phyloP scores from a whole-genome alignment of 2,888 invertebrate species.

The Hypolimnas misippus region DNA sequence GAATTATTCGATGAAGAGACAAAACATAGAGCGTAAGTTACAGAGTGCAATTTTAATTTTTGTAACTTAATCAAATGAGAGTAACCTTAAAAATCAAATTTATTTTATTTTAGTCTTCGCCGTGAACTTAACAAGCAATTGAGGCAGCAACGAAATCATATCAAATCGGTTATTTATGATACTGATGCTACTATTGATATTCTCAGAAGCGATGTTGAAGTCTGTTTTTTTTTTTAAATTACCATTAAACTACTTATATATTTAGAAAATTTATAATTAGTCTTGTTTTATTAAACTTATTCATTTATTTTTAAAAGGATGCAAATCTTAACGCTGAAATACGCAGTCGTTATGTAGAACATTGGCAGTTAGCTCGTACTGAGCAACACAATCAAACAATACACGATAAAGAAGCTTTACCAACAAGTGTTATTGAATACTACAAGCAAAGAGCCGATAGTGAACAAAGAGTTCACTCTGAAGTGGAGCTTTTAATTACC shows the following conservation, averaged over 20 bases:
- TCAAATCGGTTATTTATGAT: conserved; percentile 62
- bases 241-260: background rate
- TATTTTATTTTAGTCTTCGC: conserved; percentile 47
- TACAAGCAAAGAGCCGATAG: conserved; percentile 59
- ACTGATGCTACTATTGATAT: conserved; percentile 55
- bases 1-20: conserved; percentile 53
- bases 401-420: conserved; percentile 49
- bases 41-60: background rate
- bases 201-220: conserved; percentile 60
- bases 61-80: background rate
- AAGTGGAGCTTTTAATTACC: conserved; percentile 63
- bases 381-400: conserved; percentile 63
- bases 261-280: background rate
- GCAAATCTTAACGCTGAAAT: conserved; percentile 53
- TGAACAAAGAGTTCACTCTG: conserved; percentile 66
- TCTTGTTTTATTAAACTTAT: background rate
- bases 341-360: conserved; percentile 57
- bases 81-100: conserved; percentile 7
- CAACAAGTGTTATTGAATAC: conserved; percentile 50
- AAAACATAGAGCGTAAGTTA: conserved; percentile 49
- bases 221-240: conserved; percentile 48
- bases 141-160: conserved; percentile 62
- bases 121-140: conserved; percentile 60
- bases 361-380: conserved; percentile 66
- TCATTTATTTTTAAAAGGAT: conserved; percentile 51